Evolutionary conservation across 2,113 vertebrate species (phyloP).

Genomic region (Caloenas nicobarica): DNA sequence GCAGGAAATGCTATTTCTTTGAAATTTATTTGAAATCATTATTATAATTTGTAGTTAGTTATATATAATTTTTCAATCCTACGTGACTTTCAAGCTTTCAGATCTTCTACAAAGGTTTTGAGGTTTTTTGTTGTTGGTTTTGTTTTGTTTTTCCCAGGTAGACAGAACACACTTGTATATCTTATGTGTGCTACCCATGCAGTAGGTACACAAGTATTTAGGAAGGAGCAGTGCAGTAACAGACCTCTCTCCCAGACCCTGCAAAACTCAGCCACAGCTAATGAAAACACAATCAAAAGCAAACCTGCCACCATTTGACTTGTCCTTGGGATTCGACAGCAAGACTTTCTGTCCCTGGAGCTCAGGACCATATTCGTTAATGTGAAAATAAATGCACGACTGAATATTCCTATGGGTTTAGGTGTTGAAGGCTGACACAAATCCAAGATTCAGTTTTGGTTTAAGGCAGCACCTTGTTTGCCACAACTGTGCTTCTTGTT

Average conservation of each 20-base stretch:
- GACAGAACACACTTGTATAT: neutral
- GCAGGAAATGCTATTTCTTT: neutral
- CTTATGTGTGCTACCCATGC: neutral
- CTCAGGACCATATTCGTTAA: neutral
- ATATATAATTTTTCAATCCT: neutral
- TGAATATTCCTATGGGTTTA: neutral
- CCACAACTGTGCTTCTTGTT: fast-evolving
- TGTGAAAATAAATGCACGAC: neutral
- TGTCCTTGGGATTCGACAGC: neutral
- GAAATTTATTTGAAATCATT: neutral
- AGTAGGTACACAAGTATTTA: neutral
- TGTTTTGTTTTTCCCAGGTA: neutral
- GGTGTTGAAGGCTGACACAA: neutral
- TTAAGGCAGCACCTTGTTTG: neutral
- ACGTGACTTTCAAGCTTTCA: neutral
- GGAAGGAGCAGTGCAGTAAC: neutral
- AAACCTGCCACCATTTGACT: neutral
- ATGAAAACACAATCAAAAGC: neutral
- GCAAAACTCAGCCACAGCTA: neutral
- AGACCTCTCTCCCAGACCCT: neutral
- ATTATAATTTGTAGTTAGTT: neutral
- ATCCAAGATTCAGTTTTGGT: neutral
- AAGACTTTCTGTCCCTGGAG: neutral
- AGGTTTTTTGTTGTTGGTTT: too few species aligned
- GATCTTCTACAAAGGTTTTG: neutral